Percentiles rank a stretch among this genome's conserved stretches.
Evolutionary conservation across 2,113 vertebrate species (phyloP).

Genomic region (Morone saxatilis): DNA sequence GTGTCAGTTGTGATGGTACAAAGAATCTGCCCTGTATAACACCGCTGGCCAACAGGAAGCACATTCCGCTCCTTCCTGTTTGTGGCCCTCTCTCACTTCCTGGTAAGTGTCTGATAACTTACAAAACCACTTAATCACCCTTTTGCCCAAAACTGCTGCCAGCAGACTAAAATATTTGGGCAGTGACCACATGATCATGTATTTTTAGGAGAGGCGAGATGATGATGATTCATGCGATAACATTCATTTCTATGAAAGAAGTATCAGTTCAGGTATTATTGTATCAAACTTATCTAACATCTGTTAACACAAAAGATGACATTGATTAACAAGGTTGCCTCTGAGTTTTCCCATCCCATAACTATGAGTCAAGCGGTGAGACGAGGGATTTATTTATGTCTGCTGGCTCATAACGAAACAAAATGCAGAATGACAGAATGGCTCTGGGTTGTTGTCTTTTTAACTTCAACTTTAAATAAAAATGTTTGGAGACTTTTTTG

Average conservation of each 20-base stretch:
- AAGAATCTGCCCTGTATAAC: slow-evolving; percentile 80
- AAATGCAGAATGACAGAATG: neutral
- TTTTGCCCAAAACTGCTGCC: slow-evolving; percentile 54
- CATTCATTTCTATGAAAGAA: neutral
- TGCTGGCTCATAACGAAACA: slow-evolving; percentile 12
- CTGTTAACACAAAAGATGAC: neutral
- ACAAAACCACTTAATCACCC: slow-evolving; percentile 81
- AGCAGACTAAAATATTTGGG: slow-evolving; percentile 64
- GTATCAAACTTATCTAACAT: neutral
- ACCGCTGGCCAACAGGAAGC: slow-evolving; percentile 81
- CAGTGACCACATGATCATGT: slow-evolving; percentile 55
- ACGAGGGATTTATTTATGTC: neutral
- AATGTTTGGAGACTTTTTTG: neutral
- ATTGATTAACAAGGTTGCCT: neutral
- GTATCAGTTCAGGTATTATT: neutral
- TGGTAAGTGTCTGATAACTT: slow-evolving; percentile 85
- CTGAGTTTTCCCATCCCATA: neutral
- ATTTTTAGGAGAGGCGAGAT: slow-evolving; percentile 58
- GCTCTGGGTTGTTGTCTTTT: neutral
- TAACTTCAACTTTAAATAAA: neutral
- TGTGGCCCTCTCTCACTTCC: slow-evolving; percentile 84
- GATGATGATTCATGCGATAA: slow-evolving; percentile 28
- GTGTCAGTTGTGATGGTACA: slow-evolving; percentile 76
- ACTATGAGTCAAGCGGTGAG: neutral
- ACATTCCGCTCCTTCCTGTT: slow-evolving; percentile 89